phyloP scores from a whole-genome alignment of 2,797 vertebrate species.

The Betta splendens region DNA sequence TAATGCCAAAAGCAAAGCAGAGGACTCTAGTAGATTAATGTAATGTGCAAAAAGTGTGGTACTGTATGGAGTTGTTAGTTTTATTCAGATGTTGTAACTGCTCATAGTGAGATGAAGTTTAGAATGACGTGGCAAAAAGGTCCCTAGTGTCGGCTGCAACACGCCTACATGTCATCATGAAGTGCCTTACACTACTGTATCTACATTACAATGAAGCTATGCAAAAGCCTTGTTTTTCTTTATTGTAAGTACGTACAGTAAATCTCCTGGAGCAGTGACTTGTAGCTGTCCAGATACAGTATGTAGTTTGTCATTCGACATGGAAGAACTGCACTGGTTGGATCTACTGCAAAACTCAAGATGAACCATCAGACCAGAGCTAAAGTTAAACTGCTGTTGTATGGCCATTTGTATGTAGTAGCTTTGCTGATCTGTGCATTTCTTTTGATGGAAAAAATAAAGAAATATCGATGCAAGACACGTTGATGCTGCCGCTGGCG shows the following conservation, averaged over 20 bases:
- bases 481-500: background rate
- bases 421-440: slow-evolving; percentile 90
- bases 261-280: slow-evolving; percentile 76
- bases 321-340: slow-evolving; percentile 57
- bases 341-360: slow-evolving; percentile 70
- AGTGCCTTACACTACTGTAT: slow-evolving; percentile 94
- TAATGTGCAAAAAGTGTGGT: slow-evolving; percentile 62
- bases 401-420: slow-evolving; percentile 90
- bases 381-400: slow-evolving; percentile 85
- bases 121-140: slow-evolving; percentile 73
- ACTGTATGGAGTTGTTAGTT: slow-evolving; percentile 42
- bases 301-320: slow-evolving; percentile 69
- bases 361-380: slow-evolving; percentile 69
- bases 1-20: slow-evolving; percentile 80
- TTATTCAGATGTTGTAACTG: slow-evolving; percentile 65
- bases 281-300: slow-evolving; percentile 65
- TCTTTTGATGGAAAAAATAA: slow-evolving; percentile 86
- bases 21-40: slow-evolving; percentile 60
- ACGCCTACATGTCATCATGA: slow-evolving; percentile 81
- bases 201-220: slow-evolving; percentile 96
- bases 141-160: slow-evolving; percentile 82
- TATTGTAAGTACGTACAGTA: slow-evolving; percentile 87
- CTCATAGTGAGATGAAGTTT: slow-evolving; percentile 72
- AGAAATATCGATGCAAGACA: slow-evolving; percentile 90
- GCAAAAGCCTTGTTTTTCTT: slow-evolving; percentile 87